Conservation (phyloP, 2,888 invertebrate species). For the Leucophora obtusa region DNA sequence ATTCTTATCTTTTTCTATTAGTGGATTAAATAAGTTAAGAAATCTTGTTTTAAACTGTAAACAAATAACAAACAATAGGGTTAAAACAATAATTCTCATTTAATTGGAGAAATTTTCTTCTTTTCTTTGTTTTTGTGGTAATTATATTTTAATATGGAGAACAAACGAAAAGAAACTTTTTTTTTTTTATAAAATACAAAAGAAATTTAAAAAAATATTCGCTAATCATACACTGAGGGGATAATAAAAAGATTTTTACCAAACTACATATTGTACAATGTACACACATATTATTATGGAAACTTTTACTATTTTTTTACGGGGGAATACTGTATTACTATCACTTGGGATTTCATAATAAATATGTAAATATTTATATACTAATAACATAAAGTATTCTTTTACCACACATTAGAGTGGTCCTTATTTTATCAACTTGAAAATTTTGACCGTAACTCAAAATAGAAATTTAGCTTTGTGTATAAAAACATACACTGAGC, state of each 20-base stretch:
- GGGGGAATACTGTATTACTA: conserved; percentile 17
- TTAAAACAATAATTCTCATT: conserved; percentile 17
- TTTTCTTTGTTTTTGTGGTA: conserved; percentile 19
- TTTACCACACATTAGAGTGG: not conserved
- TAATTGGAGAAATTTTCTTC: conserved; percentile 6
- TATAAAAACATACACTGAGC: too few species aligned
- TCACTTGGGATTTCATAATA: conserved; percentile 40
- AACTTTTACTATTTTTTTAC: conserved; percentile 26
- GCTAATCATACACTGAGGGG: not conserved
- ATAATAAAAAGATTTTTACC: not conserved
- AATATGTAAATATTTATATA: conserved; percentile 45
- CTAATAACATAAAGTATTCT: conserved; percentile 3
- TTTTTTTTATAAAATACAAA: conserved; percentile 26
- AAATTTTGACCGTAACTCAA: too few species aligned
- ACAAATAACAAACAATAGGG: not conserved
- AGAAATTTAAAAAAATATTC: conserved; percentile 21
- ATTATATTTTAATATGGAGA: conserved; percentile 33
- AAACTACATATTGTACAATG: not conserved
- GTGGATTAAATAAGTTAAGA: not conserved
- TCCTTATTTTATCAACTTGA: too few species aligned
- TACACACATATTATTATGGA: too few species aligned
- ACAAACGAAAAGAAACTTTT: conserved; percentile 23
- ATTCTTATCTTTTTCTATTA: too few species aligned
- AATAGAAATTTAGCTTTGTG: too few species aligned
- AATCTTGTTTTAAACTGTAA: conserved; percentile 11